Evolutionary conservation across 2,113 vertebrate species (phyloP), one percentile per base, ranked within the genome.

Genomic region (Tyrannus savana): DNA sequence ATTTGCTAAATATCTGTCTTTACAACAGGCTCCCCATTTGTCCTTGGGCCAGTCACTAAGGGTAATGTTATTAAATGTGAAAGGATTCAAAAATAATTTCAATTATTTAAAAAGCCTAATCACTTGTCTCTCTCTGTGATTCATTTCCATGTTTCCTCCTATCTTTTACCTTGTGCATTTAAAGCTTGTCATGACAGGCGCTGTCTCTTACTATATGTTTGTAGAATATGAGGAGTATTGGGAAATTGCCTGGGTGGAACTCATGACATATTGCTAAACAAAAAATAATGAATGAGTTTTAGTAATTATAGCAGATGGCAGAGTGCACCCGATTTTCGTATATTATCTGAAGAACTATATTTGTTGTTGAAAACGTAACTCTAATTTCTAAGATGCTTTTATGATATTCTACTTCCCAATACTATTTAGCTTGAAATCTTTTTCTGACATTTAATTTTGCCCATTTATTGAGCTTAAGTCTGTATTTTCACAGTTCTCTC

Each of bases 191-290:
- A 74, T 89, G 91, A 90, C 90, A 96, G 46, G 63, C 10, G 10
- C 78, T 96, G 71, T 94, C 82, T 93, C 72, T 93, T 85, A 73
- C 74, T 93, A 66, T 84, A n/a, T 93, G 75, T 93, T 94, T 90
- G 74, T 87, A 90, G 78, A 85, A 77, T 90, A 85, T 55, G 79
- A 91, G 78, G 85, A 72, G 86, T 77, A 91, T 94, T 73, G 50
- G 84, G 89, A 80, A 90, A 85, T 44, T 96, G 75, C 60, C 84
- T 93, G 37, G 41, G 67, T 95, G 53, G 90, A 87, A 85, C 77
- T 89, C 71, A 76, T 85, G 75, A 77, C 90, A 85, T 88, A 91
- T 89, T 90, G 39, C 68, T 91, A 88, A 93, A 94, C 82, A 83
- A 88, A 75, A 90, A 93, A 89, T 76, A 96, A 85, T 10, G 13